These are phyloP conservation scores for Tipula lateralis DNA, from an alignment of 2,888 invertebrate genomes.

Conservation along the genomic window DNA sequence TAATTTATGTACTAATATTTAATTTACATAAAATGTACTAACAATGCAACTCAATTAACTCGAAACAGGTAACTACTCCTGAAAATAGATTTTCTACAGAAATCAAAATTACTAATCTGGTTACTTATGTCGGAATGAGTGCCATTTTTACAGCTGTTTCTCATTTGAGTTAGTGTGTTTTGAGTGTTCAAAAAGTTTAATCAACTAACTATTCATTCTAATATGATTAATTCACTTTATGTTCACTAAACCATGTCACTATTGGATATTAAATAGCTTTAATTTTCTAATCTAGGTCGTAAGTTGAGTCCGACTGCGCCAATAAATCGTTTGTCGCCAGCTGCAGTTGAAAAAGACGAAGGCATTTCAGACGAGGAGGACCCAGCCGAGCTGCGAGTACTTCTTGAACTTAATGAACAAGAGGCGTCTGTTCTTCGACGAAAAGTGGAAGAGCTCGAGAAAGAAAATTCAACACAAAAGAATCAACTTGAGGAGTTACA, in stretches of 20 bases:
- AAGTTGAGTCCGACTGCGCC: constrained; percentile 65
- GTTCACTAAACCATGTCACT: neutral
- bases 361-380: constrained; percentile 75
- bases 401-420: constrained; percentile 84
- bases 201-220: neutral
- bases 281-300: constrained; percentile 55
- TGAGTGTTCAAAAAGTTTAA: constrained; percentile 26
- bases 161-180: constrained; percentile 28
- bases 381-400: constrained; percentile 74
- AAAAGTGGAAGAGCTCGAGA: constrained; percentile 79
- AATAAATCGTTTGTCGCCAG: constrained; percentile 59
- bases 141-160: constrained; percentile 54
- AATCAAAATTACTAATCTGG: constrained; percentile 19
- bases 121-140: constrained; percentile 34
- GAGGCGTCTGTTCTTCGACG: constrained; percentile 77
- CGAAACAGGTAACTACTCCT: neutral
- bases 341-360: constrained; percentile 66
- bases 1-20: neutral
- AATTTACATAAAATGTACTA: neutral
- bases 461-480: constrained; percentile 67
- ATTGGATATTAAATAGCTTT: neutral
- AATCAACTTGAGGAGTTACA: constrained; percentile 72
- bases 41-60: neutral
- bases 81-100: constrained; percentile 9
- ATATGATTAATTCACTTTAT: neutral